A percentile compares a stretch with the other conserved stretches of the same genome.
Conservation (phyloP, 2,797 vertebrate genomes). For the Sylvia borin region DNA sequence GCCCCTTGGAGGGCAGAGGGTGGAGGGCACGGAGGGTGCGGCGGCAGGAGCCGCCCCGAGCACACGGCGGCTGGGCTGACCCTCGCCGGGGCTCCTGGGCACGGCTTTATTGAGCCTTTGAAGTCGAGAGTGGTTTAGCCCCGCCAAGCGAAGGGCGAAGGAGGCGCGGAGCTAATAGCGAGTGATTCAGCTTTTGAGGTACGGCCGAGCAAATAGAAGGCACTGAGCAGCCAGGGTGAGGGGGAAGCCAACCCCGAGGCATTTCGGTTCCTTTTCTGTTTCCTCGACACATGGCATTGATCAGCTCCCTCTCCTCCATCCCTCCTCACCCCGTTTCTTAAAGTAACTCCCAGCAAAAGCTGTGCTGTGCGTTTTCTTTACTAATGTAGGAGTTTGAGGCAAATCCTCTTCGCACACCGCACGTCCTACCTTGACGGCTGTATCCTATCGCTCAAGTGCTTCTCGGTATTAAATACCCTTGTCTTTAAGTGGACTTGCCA, state of each 20-base stretch:
- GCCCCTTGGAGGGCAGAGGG: background rate
- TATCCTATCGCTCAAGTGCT: background rate
- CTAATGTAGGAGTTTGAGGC: background rate
- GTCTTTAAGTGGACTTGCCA: slow-evolving; percentile 39
- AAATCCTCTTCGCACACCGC: background rate
- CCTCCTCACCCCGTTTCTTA: background rate
- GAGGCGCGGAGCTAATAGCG: slow-evolving; percentile 32
- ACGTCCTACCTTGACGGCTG: background rate
- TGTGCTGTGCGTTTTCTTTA: background rate
- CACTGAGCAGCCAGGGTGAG: background rate
- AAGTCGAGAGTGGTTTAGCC: background rate
- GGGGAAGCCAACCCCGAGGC: background rate
- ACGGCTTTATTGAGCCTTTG: background rate
- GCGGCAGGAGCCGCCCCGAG: background rate
- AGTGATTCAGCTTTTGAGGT: slow-evolving; percentile 59
- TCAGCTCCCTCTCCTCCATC: background rate
- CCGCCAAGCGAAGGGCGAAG: background rate
- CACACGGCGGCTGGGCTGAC: background rate
- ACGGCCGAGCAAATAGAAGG: background rate
- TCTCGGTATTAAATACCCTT: background rate
- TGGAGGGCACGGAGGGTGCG: background rate
- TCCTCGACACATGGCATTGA: background rate
- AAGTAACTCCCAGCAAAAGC: background rate
- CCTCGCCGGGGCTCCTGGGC: background rate
- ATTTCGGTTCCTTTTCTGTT: background rate